phyloP scores from a whole-genome alignment of 2,113 vertebrate genomes.

The Daboia siamensis region DNA sequence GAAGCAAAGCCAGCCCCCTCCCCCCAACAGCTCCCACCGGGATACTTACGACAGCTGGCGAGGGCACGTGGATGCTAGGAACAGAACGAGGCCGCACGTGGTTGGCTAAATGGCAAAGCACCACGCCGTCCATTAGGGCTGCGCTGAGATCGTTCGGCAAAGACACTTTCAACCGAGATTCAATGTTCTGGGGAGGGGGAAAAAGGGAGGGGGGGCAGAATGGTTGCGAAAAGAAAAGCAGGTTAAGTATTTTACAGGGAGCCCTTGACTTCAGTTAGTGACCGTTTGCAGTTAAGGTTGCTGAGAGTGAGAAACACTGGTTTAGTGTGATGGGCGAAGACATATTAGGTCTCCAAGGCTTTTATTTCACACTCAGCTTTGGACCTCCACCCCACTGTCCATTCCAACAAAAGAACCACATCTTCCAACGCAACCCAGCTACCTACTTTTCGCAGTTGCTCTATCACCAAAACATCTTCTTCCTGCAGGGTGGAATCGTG shows the following conservation, averaged over 20 bases:
- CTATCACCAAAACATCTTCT: constrained; percentile 77
- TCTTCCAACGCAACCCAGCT: background rate
- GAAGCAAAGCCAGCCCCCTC: background rate
- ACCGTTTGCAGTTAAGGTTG: background rate
- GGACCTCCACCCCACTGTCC: background rate
- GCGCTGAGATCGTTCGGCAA: constrained; percentile 89
- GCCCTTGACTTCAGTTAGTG: background rate
- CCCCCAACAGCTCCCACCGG: accelerated
- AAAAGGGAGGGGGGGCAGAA: background rate
- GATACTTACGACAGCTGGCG: constrained; percentile 91
- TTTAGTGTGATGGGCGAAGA: too few relatives aligned
- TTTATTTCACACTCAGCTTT: background rate
- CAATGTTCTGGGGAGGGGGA: constrained; percentile 82
- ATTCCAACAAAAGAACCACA: background rate
- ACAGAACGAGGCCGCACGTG: constrained; percentile 94
- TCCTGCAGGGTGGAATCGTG: constrained; percentile 69
- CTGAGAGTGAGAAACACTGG: too few relatives aligned
- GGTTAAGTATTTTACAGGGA: background rate
- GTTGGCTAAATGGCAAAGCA: constrained; percentile 96
- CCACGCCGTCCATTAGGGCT: constrained; percentile 92
- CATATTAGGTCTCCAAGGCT: background rate
- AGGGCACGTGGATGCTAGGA: constrained; percentile 95
- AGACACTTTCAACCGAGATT: constrained; percentile 89
- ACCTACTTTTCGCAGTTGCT: constrained; percentile 87
- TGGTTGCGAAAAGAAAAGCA: background rate